Conservation (phyloP, 2,797 vertebrate genomes). For the Leontocebus nigricollis region DNA sequence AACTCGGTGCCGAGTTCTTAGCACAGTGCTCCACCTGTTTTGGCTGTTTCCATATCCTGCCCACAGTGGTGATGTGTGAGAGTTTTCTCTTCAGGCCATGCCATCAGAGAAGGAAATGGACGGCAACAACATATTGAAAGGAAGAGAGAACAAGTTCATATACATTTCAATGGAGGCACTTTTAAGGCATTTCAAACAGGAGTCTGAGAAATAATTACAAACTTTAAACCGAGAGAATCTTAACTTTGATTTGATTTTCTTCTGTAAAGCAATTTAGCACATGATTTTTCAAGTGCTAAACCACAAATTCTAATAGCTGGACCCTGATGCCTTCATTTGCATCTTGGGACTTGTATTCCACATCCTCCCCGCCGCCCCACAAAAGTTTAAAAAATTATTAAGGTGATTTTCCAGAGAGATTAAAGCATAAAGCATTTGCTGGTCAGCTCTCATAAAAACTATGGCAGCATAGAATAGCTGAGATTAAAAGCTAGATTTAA, state of each 20-base stretch:
- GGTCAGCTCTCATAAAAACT: constrained; percentile 82
- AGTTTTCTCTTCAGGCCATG: constrained; percentile 54
- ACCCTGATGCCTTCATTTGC: constrained; percentile 83
- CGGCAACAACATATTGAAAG: constrained; percentile 79
- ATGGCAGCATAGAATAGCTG: constrained; percentile 78
- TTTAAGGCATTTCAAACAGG: constrained; percentile 84
- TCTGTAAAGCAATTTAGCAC: constrained; percentile 83
- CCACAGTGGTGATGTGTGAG: neutral
- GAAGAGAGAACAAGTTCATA: constrained; percentile 51
- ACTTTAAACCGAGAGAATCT: constrained; percentile 83
- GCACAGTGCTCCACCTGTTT: too few species aligned
- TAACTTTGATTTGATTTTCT: constrained; percentile 85
- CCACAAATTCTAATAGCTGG: constrained; percentile 82
- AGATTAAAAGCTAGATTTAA: constrained; percentile 84
- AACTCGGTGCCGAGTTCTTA: neutral
- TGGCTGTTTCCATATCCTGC: neutral
- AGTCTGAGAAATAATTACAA: constrained; percentile 84
- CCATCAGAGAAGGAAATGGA: constrained; percentile 51
- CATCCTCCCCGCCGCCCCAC: neutral
- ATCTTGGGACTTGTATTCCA: constrained; percentile 80
- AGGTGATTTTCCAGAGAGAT: constrained; percentile 81
- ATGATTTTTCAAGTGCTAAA: constrained; percentile 84
- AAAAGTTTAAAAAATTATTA: constrained; percentile 77
- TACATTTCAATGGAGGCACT: constrained; percentile 82
- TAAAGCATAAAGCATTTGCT: constrained; percentile 79